These are phyloP conservation scores for Erebia ligea DNA, from an alignment of 2,888 invertebrate genomes.

Conservation along the genomic window DNA sequence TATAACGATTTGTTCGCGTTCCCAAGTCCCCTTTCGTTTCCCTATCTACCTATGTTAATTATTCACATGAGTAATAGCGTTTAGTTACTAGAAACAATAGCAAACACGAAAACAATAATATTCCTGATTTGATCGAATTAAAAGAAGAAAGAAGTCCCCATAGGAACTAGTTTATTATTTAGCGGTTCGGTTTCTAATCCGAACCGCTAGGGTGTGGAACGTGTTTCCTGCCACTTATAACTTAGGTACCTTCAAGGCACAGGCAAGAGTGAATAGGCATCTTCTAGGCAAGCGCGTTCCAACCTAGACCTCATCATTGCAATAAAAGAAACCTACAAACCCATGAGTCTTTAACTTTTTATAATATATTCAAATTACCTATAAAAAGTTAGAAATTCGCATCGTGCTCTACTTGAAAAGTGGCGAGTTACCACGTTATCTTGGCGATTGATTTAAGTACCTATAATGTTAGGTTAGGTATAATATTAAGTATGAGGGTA, in stretches of 20 bases:
- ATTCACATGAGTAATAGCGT: constrained; percentile 7
- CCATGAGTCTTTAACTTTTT: not conserved
- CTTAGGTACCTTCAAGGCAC: too few relatives aligned
- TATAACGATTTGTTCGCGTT: not conserved
- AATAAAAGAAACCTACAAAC: too few relatives aligned
- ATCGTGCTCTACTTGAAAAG: not conserved
- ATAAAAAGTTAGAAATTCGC: not conserved
- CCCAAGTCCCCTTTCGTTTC: not conserved
- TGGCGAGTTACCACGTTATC: not conserved
- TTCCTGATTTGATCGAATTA: not conserved
- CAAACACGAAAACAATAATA: constrained; percentile 2
- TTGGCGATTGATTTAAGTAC: not conserved
- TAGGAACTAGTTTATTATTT: too few relatives aligned
- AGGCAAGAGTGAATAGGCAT: too few relatives aligned
- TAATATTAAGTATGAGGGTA: too few relatives aligned
- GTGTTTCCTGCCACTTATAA: too few relatives aligned
- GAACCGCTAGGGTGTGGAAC: too few relatives aligned
- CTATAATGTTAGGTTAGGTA: too few relatives aligned
- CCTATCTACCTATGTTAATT: not conserved
- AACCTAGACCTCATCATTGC: too few relatives aligned
- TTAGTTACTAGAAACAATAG: not conserved
- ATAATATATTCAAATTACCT: not conserved
- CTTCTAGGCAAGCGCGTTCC: too few relatives aligned
- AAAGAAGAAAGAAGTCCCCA: not conserved
- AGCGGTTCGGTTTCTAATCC: too few relatives aligned